These are phyloP conservation scores for Myoxocephalus aenaeus DNA, from an alignment of 2,797 vertebrate species.

Conservation along the genomic window DNA sequence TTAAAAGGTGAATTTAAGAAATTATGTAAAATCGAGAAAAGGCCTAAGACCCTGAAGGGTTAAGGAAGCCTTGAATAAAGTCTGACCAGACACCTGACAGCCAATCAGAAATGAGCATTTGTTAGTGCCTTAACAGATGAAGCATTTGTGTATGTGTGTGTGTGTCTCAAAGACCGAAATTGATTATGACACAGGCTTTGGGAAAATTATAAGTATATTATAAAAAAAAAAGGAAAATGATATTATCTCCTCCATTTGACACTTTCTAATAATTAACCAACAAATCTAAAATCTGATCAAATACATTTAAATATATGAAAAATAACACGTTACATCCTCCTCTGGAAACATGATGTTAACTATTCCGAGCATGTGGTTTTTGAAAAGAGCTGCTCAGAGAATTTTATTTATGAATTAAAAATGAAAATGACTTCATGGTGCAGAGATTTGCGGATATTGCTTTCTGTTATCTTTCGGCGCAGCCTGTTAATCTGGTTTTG, in stretches of 20 bases:
- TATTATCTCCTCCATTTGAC: background rate
- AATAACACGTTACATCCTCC: background rate
- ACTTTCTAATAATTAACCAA: background rate
- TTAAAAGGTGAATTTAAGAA: too few relatives aligned
- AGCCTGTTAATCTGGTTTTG: background rate
- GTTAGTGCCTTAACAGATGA: background rate
- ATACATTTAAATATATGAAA: background rate
- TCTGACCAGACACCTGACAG: background rate
- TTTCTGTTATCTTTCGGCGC: background rate
- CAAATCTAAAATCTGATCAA: background rate
- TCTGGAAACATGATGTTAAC: background rate
- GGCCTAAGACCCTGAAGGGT: background rate
- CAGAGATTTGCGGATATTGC: conserved; percentile 1
- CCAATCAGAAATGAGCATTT: background rate
- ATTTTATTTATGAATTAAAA: conserved; percentile 3
- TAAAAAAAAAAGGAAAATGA: background rate
- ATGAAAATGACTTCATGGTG: conserved; percentile 7
- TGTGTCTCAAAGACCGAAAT: background rate
- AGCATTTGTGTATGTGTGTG: background rate
- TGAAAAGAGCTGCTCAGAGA: background rate
- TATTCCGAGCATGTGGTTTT: background rate
- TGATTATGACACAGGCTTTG: background rate
- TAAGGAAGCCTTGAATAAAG: background rate
- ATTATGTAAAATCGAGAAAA: too few relatives aligned
- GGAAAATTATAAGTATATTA: background rate